Evolutionary conservation across 2,113 vertebrate species (phyloP).

Genomic region (Pterocles burchelli): DNA sequence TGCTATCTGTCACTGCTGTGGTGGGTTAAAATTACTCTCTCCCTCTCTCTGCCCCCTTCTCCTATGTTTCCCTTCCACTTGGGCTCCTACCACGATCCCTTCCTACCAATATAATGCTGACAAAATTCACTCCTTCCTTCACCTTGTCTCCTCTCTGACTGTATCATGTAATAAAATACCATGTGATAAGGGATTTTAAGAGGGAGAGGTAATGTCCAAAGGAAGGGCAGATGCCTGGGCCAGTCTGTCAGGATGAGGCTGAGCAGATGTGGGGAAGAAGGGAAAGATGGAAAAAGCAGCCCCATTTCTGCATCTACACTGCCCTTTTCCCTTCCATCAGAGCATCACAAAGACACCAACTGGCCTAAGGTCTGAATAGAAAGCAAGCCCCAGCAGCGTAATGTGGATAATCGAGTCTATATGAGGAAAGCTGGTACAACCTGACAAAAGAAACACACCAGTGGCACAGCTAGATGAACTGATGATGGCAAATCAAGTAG

Average conservation of each 20-base stretch:
- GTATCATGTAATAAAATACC: neutral
- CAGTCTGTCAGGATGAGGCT: neutral
- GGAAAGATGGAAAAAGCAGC: neutral
- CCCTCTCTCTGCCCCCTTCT: neutral
- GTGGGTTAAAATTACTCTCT: neutral
- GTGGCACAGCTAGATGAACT: neutral
- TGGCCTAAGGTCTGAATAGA: neutral
- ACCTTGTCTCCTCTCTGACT: neutral
- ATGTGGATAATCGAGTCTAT: neutral
- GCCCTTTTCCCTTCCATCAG: neutral
- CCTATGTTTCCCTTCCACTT: neutral
- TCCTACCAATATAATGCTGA: neutral
- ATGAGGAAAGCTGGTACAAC: neutral
- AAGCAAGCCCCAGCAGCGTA: neutral
- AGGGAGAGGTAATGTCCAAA: neutral
- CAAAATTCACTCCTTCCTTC: neutral
- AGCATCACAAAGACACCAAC: neutral
- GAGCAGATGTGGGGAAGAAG: neutral
- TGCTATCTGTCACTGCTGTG: neutral
- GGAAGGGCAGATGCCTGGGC: neutral
- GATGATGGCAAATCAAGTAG: neutral
- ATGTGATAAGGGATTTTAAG: neutral
- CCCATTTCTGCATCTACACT: neutral
- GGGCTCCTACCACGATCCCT: neutral
- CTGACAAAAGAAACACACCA: neutral